Conservation (phyloP, 1,140 invertebrate genomes). For the Agrilus planipennis region DNA sequence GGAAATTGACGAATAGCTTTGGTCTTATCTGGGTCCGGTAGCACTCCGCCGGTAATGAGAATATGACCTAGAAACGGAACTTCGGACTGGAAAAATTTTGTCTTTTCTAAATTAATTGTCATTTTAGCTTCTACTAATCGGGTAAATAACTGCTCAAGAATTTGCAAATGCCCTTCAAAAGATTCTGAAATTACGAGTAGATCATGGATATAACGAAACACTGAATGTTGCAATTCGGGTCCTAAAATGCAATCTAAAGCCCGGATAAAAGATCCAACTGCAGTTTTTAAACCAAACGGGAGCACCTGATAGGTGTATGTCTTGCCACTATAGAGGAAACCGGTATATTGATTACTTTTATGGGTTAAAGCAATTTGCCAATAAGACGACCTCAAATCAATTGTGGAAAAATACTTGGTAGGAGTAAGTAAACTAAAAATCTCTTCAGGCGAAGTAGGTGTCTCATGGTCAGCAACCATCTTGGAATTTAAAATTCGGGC, state of each 20-base stretch:
- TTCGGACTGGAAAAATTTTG: slow-evolving; percentile 10
- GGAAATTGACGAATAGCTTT: slow-evolving; percentile 21
- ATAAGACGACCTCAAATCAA: slow-evolving; percentile 29
- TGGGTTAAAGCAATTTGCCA: slow-evolving; percentile 27
- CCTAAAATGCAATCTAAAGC: slow-evolving; percentile 25
- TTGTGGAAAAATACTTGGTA: slow-evolving; percentile 20
- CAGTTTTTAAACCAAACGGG: slow-evolving; percentile 29
- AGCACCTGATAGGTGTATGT: slow-evolving; percentile 27
- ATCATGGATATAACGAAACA: slow-evolving; percentile 19
- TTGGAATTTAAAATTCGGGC: slow-evolving; percentile 24
- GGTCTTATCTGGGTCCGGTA: slow-evolving; percentile 22
- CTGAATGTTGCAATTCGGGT: slow-evolving; percentile 13
- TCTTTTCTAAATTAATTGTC: slow-evolving; percentile 18
- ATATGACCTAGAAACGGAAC: slow-evolving; percentile 20
- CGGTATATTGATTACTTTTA: slow-evolving; percentile 24
- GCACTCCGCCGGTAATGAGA: not conserved
- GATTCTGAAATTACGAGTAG: slow-evolving; percentile 16
- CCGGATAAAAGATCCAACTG: slow-evolving; percentile 27
- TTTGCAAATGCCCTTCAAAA: slow-evolving; percentile 16
- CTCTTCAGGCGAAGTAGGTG: slow-evolving; percentile 20
- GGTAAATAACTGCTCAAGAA: slow-evolving; percentile 13
- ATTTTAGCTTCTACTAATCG: slow-evolving; percentile 15
- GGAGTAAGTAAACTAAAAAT: slow-evolving; percentile 21
- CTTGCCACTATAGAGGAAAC: slow-evolving; percentile 24
- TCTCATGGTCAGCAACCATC: slow-evolving; percentile 24